Percentiles rank a stretch among this genome's conserved stretches.
These are phyloP conservation scores for Grus americana DNA, from an alignment of 2,113 vertebrate genomes.

Conservation along the genomic window DNA sequence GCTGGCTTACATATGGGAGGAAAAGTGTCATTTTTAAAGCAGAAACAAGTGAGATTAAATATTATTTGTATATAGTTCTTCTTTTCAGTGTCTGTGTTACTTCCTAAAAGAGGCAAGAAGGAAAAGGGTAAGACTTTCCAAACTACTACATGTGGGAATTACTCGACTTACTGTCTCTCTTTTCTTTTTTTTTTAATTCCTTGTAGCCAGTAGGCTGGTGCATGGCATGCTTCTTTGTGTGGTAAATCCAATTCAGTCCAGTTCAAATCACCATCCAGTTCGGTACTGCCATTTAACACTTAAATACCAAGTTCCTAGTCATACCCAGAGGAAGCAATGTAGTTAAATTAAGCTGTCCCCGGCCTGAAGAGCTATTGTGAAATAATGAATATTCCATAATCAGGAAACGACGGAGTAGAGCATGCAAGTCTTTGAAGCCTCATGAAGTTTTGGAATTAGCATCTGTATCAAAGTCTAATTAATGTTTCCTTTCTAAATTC, in stretches of 20 bases:
- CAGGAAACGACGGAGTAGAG: background rate
- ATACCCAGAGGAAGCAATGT: background rate
- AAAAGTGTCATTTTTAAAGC: background rate
- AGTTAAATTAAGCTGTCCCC: background rate
- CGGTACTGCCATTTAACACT: background rate
- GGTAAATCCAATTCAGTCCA: background rate
- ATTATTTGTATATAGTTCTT: background rate
- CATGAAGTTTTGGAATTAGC: background rate
- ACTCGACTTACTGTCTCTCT: background rate
- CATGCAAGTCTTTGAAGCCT: background rate
- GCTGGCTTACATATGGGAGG: background rate
- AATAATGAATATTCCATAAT: constrained; percentile 30
- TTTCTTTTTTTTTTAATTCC: background rate
- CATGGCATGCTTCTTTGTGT: background rate
- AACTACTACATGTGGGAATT: background rate
- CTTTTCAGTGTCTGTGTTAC: background rate
- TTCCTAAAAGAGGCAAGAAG: background rate
- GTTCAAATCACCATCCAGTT: background rate
- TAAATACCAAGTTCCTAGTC: background rate
- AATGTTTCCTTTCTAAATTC: constrained; percentile 33
- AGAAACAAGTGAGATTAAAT: background rate
- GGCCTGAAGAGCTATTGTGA: background rate
- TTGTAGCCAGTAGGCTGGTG: background rate
- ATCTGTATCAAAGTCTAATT: constrained; percentile 13
- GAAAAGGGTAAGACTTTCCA: background rate